Evolutionary conservation across 2,888 invertebrate genomes (phyloP).

Genomic region (Frankliniella fusca): DNA sequence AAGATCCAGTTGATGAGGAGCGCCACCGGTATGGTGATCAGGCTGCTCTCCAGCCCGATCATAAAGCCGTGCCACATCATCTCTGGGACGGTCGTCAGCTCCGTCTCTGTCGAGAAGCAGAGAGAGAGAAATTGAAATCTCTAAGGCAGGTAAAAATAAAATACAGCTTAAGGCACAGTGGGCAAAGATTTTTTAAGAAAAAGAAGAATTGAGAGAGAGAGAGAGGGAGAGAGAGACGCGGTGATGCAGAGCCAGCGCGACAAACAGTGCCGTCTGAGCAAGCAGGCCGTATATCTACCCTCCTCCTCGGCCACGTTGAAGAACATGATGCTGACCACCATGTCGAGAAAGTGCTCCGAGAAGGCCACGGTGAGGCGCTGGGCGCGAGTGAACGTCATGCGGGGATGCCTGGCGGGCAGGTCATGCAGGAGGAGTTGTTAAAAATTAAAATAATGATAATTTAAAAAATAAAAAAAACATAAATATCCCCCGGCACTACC

Average conservation of each 20-base stretch:
- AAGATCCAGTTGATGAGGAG: conserved; percentile 9
- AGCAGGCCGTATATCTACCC: background rate
- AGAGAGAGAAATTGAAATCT: too few relatives aligned
- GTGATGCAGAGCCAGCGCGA: background rate
- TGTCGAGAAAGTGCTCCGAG: background rate
- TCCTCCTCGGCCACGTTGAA: background rate
- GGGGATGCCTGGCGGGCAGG: background rate
- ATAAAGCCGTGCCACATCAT: background rate
- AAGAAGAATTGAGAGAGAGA: background rate
- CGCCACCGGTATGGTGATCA: background rate
- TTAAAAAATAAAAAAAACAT: too few relatives aligned
- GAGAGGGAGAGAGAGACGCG: background rate
- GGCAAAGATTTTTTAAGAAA: too few relatives aligned
- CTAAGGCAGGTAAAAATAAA: too few relatives aligned
- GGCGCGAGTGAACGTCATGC: background rate
- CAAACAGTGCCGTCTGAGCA: too few relatives aligned
- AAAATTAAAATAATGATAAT: too few relatives aligned
- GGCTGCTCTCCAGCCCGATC: background rate
- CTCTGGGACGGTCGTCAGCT: background rate
- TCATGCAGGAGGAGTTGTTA: background rate
- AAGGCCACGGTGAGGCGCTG: conserved; percentile 18
- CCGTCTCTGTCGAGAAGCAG: background rate
- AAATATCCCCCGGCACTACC: too few relatives aligned
- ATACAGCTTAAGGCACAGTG: too few relatives aligned
- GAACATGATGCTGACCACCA: conserved; percentile 22